phyloP scores from a whole-genome alignment of 2,113 vertebrate genomes.

The Synodontis membranacea region DNA sequence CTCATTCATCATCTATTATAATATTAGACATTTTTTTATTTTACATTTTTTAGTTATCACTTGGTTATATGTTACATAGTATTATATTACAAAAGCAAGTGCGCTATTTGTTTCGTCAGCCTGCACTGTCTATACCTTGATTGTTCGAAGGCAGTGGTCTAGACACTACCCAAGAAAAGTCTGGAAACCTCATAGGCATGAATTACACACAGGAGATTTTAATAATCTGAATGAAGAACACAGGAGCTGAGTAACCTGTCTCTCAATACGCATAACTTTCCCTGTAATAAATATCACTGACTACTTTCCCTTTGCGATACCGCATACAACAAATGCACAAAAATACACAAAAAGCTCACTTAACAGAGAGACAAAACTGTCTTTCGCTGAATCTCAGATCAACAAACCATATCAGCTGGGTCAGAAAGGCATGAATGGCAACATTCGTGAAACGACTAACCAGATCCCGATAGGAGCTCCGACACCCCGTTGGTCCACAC shows the following conservation, averaged over 20 bases:
- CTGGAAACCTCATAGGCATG: neutral
- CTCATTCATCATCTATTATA: neutral
- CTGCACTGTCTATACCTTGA: neutral
- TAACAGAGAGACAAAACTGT: neutral
- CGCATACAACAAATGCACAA: neutral
- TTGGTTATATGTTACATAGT: neutral
- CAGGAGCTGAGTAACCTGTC: neutral
- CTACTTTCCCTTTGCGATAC: neutral
- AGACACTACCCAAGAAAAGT: neutral
- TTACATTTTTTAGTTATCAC: neutral
- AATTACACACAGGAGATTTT: neutral
- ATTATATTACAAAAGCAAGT: neutral
- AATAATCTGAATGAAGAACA: neutral
- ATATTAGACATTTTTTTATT: neutral
- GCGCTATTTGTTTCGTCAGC: neutral
- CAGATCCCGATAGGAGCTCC: constrained; percentile 5
- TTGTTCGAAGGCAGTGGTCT: neutral
- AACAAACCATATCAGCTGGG: constrained; percentile 4
- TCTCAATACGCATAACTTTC: neutral
- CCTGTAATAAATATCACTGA: neutral
- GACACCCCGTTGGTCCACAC: constrained; percentile 27
- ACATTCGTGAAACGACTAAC: constrained; percentile 41
- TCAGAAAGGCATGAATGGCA: constrained; percentile 30
- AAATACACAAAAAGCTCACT: neutral
- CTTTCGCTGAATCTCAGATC: constrained; percentile 2